These are phyloP conservation scores for Botrylloides violaceus DNA, from an alignment of 23 tunicate genomes.

Conservation along the genomic window DNA sequence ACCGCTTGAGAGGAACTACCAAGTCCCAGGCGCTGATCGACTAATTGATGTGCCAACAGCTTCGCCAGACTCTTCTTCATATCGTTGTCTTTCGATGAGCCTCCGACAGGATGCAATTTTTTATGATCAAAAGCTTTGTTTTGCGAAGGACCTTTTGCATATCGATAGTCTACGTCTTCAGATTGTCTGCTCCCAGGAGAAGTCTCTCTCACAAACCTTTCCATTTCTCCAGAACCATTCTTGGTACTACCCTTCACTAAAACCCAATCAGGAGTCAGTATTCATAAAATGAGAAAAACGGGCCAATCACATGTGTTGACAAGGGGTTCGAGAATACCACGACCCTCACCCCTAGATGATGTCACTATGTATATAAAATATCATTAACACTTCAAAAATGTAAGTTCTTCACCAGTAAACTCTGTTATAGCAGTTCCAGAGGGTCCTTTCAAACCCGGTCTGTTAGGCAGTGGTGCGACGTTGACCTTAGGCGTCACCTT, in stretches of 20 bases:
- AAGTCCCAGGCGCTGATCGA: conserved; percentile 6
- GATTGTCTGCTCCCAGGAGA: conserved; percentile 12
- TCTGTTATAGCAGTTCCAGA: conserved; percentile 9
- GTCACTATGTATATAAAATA: no score
- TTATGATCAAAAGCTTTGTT: neutral
- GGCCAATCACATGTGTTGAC: no score
- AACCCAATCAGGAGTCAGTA: neutral
- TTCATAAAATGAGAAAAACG: no score
- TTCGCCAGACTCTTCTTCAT: conserved; percentile 41
- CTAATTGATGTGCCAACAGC: conserved; percentile 31
- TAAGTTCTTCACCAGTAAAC: conserved; percentile 8
- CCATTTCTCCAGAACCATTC: conserved; percentile 16
- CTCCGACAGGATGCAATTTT: neutral
- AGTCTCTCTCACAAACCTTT: neutral
- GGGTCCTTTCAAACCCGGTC: conserved; percentile 59
- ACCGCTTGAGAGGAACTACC: neutral
- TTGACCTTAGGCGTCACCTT: conserved; percentile 35
- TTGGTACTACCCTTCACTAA: conserved; percentile 17
- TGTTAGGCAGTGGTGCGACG: conserved; percentile 41
- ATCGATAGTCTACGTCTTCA: conserved; percentile 16
- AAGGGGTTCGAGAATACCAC: no score
- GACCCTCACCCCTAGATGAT: no score
- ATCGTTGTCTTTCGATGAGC: conserved; percentile 1
- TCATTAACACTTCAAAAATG: no score
- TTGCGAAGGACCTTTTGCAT: neutral